phyloP scores from a whole-genome alignment of 2,888 invertebrate species.

The Dyspetes luteomarginatus region DNA sequence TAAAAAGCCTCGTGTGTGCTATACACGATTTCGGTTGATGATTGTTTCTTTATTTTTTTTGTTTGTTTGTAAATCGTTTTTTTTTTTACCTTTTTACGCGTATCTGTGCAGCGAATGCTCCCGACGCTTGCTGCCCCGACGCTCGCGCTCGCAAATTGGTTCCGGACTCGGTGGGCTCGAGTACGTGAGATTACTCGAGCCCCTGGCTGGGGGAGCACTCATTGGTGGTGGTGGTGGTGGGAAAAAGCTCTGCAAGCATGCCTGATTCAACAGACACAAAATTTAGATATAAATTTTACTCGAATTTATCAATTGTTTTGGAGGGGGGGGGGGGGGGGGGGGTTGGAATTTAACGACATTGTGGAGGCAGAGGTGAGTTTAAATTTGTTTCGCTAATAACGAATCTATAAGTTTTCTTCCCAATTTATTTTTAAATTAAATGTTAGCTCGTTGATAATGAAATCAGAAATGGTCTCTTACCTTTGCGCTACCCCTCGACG shows the following conservation, averaged over 20 bases:
- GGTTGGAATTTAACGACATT: too few relatives aligned
- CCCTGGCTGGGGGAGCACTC: slow-evolving; percentile 80
- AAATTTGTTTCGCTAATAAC: too few relatives aligned
- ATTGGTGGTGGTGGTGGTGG: slow-evolving; percentile 82
- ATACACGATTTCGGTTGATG: slow-evolving; percentile 45
- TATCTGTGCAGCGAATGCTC: slow-evolving; percentile 82
- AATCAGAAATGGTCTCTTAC: slow-evolving; percentile 69
- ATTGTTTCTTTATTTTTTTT: slow-evolving; percentile 31
- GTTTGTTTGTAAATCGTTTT: slow-evolving; percentile 5
- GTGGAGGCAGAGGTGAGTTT: too few relatives aligned
- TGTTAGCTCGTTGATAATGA: background rate
- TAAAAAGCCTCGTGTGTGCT: slow-evolving; percentile 19
- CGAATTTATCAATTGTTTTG: too few relatives aligned
- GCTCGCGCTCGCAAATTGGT: slow-evolving; percentile 80
- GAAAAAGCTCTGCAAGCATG: slow-evolving; percentile 83
- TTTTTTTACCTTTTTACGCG: slow-evolving; percentile 77
- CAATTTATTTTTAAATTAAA: background rate
- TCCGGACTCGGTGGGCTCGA: slow-evolving; percentile 82
- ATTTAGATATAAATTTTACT: slow-evolving; percentile 10
- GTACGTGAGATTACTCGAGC: slow-evolving; percentile 81
- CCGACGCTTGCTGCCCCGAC: slow-evolving; percentile 81
- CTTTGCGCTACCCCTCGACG: slow-evolving; percentile 82
- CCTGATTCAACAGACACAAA: slow-evolving; percentile 71
- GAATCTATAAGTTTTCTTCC: background rate
- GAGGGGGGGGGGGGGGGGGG: too few relatives aligned